Conservation (phyloP, 2,797 vertebrate species). For the Neomorphus geoffroyi region DNA sequence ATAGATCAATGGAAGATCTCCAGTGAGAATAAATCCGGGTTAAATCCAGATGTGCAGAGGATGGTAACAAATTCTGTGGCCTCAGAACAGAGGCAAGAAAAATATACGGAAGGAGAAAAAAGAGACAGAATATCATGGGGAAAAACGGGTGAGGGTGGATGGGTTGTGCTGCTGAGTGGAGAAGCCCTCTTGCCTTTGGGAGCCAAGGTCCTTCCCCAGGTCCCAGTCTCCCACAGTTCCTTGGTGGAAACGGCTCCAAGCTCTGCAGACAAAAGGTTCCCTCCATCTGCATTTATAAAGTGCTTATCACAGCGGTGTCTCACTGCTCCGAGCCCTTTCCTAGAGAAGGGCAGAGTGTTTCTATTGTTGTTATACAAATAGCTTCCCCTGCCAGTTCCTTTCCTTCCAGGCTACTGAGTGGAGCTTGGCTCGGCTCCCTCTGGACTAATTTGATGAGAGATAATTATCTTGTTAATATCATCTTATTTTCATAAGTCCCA, state of each 20-base stretch:
- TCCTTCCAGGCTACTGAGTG: slow-evolving; percentile 60
- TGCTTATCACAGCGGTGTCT: slow-evolving; percentile 20
- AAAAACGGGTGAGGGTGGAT: not conserved
- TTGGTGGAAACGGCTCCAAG: not conserved
- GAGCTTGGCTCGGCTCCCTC: slow-evolving; percentile 60
- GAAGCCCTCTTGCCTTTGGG: not conserved
- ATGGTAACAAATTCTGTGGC: not conserved
- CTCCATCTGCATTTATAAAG: not conserved
- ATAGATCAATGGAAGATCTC: not conserved
- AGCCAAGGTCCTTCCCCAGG: not conserved
- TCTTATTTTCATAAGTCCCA: slow-evolving; percentile 68
- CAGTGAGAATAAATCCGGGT: not conserved
- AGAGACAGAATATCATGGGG: not conserved
- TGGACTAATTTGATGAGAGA: slow-evolving; percentile 71
- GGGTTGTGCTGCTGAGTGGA: not conserved
- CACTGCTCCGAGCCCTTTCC: slow-evolving; percentile 44
- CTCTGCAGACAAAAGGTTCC: slow-evolving; percentile 28
- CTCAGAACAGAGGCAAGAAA: not conserved
- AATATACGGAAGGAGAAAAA: not conserved
- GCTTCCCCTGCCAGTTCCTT: slow-evolving; percentile 64
- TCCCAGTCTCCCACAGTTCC: not conserved
- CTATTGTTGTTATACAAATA: slow-evolving; percentile 64
- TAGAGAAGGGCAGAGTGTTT: slow-evolving; percentile 39
- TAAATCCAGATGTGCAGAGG: not conserved
- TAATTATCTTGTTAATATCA: slow-evolving; percentile 73